phyloP scores from a whole-genome alignment of 1,140 invertebrate species.

The Calycopis cecrops region DNA sequence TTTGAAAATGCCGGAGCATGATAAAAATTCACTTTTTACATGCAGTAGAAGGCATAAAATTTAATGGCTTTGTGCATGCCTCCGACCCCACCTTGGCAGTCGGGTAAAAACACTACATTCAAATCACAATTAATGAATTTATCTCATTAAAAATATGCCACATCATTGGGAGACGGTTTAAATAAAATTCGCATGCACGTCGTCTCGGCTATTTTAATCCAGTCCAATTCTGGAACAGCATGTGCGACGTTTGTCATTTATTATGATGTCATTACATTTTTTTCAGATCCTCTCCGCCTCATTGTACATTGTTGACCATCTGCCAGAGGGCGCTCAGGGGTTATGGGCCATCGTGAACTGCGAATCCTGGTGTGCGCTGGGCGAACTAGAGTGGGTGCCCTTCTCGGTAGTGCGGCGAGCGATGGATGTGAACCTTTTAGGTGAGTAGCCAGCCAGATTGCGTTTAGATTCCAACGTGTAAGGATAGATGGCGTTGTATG shows the following conservation, averaged over 20 bases:
- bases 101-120: too few species aligned
- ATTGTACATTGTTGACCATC: conserved; percentile 83
- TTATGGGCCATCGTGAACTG: conserved; percentile 94
- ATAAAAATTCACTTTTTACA: too few species aligned
- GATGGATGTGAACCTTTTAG: conserved; percentile 85
- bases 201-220: not conserved
- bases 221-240: not conserved
- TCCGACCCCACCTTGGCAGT: too few species aligned
- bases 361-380: conserved; percentile 90
- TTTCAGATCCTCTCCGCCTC: conserved; percentile 82
- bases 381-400: conserved; percentile 92
- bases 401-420: conserved; percentile 83
- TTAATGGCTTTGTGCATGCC: too few species aligned
- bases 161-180: too few species aligned
- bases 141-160: too few species aligned
- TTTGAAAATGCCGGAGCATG: too few species aligned
- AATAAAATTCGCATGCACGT: too few species aligned
- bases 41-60: too few species aligned
- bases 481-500: conserved; percentile 30
- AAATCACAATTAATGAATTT: too few species aligned
- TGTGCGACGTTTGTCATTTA: not conserved
- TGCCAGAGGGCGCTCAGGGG: conserved; percentile 84
- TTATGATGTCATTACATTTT: conserved; percentile 1
- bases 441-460: conserved; percentile 41
- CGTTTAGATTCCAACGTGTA: not conserved